Percentiles rank a stretch among this genome's conserved stretches.
Evolutionary conservation across 2,113 vertebrate species (phyloP).

Genomic region (Mastomys coucha): DNA sequence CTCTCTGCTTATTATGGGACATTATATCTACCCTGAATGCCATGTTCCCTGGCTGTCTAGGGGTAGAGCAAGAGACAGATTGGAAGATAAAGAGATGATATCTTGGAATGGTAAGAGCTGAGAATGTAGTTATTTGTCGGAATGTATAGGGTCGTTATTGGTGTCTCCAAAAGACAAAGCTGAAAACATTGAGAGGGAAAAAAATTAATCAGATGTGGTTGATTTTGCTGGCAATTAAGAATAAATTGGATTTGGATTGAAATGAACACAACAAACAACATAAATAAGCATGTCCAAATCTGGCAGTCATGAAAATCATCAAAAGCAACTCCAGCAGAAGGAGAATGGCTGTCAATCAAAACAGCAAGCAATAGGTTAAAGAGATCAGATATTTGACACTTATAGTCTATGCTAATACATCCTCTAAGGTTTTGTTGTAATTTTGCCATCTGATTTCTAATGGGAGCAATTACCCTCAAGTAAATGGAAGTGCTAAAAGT

Average conservation of each 20-base stretch:
- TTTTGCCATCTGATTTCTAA: neutral
- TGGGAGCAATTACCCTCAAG: neutral
- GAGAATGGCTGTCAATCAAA: neutral
- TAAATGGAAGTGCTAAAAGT: neutral
- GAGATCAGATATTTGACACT: neutral
- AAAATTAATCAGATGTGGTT: neutral
- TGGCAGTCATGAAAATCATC: neutral
- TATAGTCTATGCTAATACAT: neutral
- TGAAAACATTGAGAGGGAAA: neutral
- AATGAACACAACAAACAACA: neutral
- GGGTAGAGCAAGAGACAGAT: neutral
- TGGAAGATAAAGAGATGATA: neutral
- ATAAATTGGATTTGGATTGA: neutral
- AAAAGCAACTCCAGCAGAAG: neutral
- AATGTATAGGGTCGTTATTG: neutral
- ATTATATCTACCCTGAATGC: neutral
- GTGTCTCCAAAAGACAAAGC: neutral
- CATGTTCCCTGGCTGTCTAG: neutral
- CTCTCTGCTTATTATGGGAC: neutral
- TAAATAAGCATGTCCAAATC: neutral
- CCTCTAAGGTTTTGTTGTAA: neutral
- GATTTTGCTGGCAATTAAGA: neutral
- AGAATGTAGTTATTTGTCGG: neutral
- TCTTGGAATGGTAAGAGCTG: neutral
- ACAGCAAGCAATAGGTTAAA: neutral